These are phyloP conservation scores for Stictocephala bisonia DNA, from an alignment of 2,888 invertebrate species.

Conservation along the genomic window DNA sequence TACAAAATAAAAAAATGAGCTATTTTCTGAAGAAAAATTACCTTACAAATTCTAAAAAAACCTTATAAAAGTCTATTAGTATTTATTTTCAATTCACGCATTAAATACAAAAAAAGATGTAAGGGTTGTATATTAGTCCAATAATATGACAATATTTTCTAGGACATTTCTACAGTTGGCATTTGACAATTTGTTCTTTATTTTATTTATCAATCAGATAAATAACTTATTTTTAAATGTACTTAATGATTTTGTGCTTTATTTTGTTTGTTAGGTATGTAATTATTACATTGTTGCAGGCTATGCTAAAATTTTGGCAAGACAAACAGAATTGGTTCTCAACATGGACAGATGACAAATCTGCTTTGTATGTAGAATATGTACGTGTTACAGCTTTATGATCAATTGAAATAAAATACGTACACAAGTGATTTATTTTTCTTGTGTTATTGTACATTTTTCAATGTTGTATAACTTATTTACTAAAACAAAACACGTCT, in stretches of 20 bases:
- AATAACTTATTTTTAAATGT: not conserved
- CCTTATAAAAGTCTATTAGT: no score
- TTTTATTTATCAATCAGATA: not conserved
- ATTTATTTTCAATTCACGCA: no score
- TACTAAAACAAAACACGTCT: no score
- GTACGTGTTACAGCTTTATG: slow-evolving; percentile 68
- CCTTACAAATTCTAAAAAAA: no score
- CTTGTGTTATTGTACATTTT: not conserved
- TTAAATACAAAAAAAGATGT: no score
- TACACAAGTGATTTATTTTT: not conserved
- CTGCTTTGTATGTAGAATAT: slow-evolving; percentile 71
- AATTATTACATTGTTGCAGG: slow-evolving; percentile 50
- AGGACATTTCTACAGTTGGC: not conserved
- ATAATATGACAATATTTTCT: no score
- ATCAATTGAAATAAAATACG: not conserved
- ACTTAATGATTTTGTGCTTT: not conserved
- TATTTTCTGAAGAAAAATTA: no score
- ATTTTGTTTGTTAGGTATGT: not conserved
- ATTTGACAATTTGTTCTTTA: not conserved
- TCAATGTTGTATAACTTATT: no score
- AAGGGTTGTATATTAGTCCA: no score
- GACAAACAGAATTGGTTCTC: slow-evolving; percentile 64
- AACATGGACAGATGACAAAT: slow-evolving; percentile 67
- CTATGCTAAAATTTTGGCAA: slow-evolving; percentile 66
- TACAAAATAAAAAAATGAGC: no score